Base-by-base conservation (phyloP, 2,113 vertebrate genomes). In the Leucoraja erinaceus region DNA sequence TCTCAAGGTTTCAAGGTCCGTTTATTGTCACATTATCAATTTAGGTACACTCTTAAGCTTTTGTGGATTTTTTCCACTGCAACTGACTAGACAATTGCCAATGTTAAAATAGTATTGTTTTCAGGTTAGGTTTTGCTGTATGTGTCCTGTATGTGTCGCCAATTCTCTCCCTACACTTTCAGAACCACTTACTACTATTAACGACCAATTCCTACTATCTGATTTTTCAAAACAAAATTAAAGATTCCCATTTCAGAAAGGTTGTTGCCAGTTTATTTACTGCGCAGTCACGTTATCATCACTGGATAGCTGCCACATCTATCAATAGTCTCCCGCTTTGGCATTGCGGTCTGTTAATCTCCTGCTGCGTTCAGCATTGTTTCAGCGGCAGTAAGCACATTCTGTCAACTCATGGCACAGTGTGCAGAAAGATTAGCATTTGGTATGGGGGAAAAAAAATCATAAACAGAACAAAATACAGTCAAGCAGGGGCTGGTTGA, bases 271-370 rank as follows among this genome's bases (percentile, higher is more conserved):
- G 90, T 68, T 91, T 72, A 72, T 91, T 91, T 54, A 74, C 38
- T 91, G 33, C 68, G 47, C 88, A 38, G 31, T 72, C 38, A 91
- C 7, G 5, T 91, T 91, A 91, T 16, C 70, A 88, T 10, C 28
- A 54, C 68, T 91, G 90, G 68, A 91, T 91, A 18, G 25, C 18
- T 70, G 90, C 90, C 90, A 91, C 8, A 14, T 74, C 90, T 91
- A 91, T 91, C 90, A 91, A 72, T 74, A 91, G 90, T 14, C 47
- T 74, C 90, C 90, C 6, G 68, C 63, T 38, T 72, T 54, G 90
- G 90, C 38, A 91, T 20, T 91, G 90, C 90, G 74, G 33, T 20
- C n/a, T 25, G 68, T 47, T 72, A 54, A 74, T 47, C 31, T 18
- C 68, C 38, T 91, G 90, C 66, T 38, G 66, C 66, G 74, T 91